Conservation (phyloP, 2,888 invertebrate genomes). For the Drosophila recens region DNA sequence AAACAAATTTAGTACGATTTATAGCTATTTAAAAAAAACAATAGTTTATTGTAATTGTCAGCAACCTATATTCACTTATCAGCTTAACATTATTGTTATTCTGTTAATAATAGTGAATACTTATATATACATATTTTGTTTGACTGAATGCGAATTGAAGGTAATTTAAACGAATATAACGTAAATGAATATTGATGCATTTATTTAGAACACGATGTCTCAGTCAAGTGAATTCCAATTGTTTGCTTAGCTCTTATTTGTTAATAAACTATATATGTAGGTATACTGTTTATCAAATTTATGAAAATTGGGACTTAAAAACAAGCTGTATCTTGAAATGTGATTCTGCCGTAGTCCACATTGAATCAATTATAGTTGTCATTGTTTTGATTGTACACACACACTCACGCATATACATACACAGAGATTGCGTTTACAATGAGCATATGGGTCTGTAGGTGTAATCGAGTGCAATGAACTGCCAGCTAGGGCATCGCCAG, state of each 20-base stretch:
- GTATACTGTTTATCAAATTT: conserved; percentile 4
- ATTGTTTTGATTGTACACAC: conserved; percentile 26
- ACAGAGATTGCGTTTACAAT: conserved; percentile 23
- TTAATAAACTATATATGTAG: neutral
- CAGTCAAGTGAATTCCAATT: conserved; percentile 10
- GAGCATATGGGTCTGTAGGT: conserved; percentile 44
- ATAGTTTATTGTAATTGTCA: neutral
- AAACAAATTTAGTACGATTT: no score
- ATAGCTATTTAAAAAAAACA: no score
- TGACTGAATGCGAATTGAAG: neutral
- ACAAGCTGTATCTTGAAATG: conserved; percentile 9
- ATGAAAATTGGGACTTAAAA: conserved; percentile 12
- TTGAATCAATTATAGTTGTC: conserved; percentile 36
- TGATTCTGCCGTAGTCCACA: conserved; percentile 15
- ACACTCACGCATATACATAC: conserved; percentile 13
- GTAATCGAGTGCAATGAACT: conserved; percentile 55
- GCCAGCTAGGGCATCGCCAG: conserved; percentile 42
- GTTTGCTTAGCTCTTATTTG: neutral
- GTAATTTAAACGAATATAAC: neutral
- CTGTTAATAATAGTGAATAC: neutral
- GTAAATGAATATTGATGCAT: neutral
- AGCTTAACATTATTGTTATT: neutral
- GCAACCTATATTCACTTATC: neutral
- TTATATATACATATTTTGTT: no score
- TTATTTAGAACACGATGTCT: neutral